Base-by-base conservation (phyloP, 30 jellyfish, hydroid and myxozoan genomes). In the Catostylus mosaicus region DNA sequence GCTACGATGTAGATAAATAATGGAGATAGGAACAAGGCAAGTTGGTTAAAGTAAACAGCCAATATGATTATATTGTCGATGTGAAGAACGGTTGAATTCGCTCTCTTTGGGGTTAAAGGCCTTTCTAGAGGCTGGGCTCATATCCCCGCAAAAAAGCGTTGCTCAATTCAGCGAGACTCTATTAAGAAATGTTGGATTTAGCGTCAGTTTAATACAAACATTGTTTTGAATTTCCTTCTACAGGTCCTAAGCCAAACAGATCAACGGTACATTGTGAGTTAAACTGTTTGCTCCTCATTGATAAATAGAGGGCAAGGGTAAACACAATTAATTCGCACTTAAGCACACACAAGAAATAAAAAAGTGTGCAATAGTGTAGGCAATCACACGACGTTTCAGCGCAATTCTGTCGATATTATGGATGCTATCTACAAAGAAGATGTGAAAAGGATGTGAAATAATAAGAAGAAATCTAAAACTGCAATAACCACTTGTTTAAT, bases 201-300 rank as follows among this genome's bases (percentile, higher is more conserved):
- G 20, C 63, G 24, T 27, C 14, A 48, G 14, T 9, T 2, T 2
- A 48, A 48, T 3, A 48, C 63, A 48, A 48, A 48, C 63, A 48
- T 16, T 9, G 63, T 48, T 5, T 59, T 59, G 71, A 59, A 59
- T 7, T 59, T 29, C 71, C 38, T n/a, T 2, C 71, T 7, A 23
- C 71, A 59, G 71, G 71, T 59, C 38, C 20, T 59, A 59, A 59
- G 37, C 71, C 71, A 59, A 59, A 59, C 71, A 59, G 71, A 59
- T 59, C 19, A 59, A 3, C 36, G 6, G 71, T 29, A 48, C 63
- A 16, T 48, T 9, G 23, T 2, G 63, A 48, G 14, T 48, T 2
- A 7, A 4, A 16, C 3, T 48, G 63, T 48, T 48, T 48, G 63
- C 63, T 48, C 4, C 14, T 3, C 24, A 48, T 16, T 4, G 23